Evolutionary conservation across 2,888 invertebrate genomes (phyloP), one percentile per base, ranked within the genome.

Genomic region (Euproctis similis): DNA sequence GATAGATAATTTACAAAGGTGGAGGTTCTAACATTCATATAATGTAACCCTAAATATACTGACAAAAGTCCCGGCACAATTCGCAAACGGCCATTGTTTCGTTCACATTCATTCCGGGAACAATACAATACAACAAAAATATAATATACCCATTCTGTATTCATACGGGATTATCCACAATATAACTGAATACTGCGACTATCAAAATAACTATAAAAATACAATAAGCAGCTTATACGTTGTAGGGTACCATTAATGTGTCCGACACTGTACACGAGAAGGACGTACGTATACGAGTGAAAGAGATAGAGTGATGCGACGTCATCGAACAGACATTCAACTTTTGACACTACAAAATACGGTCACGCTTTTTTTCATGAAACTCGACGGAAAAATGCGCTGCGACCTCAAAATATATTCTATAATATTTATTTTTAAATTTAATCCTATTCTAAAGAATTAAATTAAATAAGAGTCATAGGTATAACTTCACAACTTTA

Each of bases 171-270:
- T 76, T 72, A 71, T 73, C 72, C 64, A 47, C 47, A 67, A 66
- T 69, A 70, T 71, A 62, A 63, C 67, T 61, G 61, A 59, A 69
- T 70, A 73, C 64, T 73, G 66, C 59, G 50, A 56, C 75, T 73
- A 82, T 81, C 80, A 80, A 80, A 82, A 82, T 82, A 82, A 80
- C 80, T 80, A 81, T 81, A 81, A 82, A 82, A 80, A 75, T 78
- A 82, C 80, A 81, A 80, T 81, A 76, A 80, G 78, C 70, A 72
- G 80, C 78, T 77, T 80, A 78, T 64, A 58, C 72, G 58, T 77
- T n/a, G n/a, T n/a, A n/a, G n/a, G n/a, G 78, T 78, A 71, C 64
- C 69, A 67, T 67, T 68, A 67, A 72, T 74, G 69, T 73, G 71
- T 62, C 62, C 51, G 60, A 50, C 68, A 64, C 39, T 65, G 62